A percentile compares a stretch with the other conserved stretches of the same genome.
Conservation (phyloP, 2,797 vertebrate genomes). For the Acipenser transmontanus region DNA sequence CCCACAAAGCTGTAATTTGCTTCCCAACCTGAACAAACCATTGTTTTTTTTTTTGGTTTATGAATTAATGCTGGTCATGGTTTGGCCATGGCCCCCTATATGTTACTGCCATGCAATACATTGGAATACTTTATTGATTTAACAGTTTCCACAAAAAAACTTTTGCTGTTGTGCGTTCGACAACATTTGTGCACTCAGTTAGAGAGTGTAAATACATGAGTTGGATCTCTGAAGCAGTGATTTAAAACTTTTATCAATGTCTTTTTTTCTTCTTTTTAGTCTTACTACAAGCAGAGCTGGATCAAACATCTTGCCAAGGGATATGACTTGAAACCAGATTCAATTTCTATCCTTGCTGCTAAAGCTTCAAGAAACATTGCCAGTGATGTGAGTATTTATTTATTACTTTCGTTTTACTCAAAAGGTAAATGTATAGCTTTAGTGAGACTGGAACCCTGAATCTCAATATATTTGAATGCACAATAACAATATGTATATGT, state of each 20-base stretch:
- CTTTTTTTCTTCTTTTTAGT: conserved; percentile 46
- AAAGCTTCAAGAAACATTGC: conserved; percentile 74
- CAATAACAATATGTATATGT: background rate
- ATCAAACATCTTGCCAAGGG: conserved; percentile 86
- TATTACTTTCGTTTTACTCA: conserved; percentile 8
- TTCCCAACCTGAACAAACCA: too few relatives aligned
- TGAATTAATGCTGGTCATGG: too few relatives aligned
- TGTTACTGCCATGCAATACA: too few relatives aligned
- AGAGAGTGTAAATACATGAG: too few relatives aligned
- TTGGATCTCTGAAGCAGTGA: too few relatives aligned
- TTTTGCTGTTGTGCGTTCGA: too few relatives aligned
- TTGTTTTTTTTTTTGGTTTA: too few relatives aligned
- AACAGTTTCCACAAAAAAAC: too few relatives aligned
- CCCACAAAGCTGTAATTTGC: too few relatives aligned
- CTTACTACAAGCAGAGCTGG: conserved; percentile 82
- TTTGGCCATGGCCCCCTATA: too few relatives aligned
- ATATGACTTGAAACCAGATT: conserved; percentile 75
- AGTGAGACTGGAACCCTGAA: background rate
- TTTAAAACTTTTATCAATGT: background rate
- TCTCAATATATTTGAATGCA: background rate
- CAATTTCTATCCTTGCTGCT: conserved; percentile 79
- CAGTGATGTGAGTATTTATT: conserved; percentile 64
- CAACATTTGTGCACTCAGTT: too few relatives aligned
- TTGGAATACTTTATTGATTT: too few relatives aligned
- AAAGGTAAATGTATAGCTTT: background rate